Evolutionary conservation across 2,113 vertebrate species (phyloP).

Genomic region (Leptobrachium ailaonicum): DNA sequence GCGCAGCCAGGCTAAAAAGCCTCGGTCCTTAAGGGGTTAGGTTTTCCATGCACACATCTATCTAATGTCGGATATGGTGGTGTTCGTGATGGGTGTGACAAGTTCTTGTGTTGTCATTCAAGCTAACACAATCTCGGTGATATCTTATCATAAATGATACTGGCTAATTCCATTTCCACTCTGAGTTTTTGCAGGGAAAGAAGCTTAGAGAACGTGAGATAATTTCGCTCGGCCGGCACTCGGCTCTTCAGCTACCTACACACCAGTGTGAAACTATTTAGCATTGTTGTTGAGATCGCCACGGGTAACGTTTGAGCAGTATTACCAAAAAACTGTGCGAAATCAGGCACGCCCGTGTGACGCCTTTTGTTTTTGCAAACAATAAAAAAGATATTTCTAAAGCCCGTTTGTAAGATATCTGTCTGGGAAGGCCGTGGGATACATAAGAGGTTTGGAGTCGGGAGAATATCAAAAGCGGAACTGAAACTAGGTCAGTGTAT

Average conservation of each 20-base stretch:
- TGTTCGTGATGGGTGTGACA: constrained; percentile 44
- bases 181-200: not conserved
- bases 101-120: constrained; percentile 31
- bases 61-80: constrained; percentile 29
- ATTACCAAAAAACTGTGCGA: not conserved
- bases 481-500: constrained; percentile 24
- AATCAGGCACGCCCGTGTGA: constrained; percentile 6
- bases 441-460: not conserved
- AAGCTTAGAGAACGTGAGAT: not conserved
- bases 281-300: no score
- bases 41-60: constrained; percentile 22
- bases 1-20: no score
- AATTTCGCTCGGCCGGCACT: no score
- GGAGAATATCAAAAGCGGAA: no score
- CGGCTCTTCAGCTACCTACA: no score
- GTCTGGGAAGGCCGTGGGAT: constrained; percentile 25
- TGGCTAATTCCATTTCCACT: constrained; percentile 28
- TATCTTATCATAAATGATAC: constrained; percentile 37
- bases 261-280: no score
- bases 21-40: not conserved
- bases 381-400: not conserved
- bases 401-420: constrained; percentile 7
- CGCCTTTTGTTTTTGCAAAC: constrained; percentile 6
- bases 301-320: not conserved
- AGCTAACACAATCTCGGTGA: constrained; percentile 29